Conservation (phyloP, 1,140 invertebrate species). For the Drosophila hydei region DNA sequence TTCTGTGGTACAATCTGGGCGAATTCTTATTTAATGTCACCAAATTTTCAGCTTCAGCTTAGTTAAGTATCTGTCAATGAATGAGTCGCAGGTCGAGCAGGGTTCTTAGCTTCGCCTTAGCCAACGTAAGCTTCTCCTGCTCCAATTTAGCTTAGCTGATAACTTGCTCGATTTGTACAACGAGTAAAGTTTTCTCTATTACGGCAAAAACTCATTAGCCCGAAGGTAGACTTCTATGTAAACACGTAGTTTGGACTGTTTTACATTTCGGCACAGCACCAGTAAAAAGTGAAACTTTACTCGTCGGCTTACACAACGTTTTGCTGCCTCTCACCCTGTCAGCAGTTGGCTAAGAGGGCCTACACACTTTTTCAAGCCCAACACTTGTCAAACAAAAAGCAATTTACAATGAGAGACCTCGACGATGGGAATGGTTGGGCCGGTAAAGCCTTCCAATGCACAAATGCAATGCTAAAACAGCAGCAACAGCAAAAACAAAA, state of each 20-base stretch:
- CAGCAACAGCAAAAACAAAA: constrained; percentile 12
- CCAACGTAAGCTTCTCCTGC: neutral
- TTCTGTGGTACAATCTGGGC: too few relatives aligned
- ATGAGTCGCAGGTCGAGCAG: neutral
- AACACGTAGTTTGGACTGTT: constrained; percentile 1
- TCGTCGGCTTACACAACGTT: neutral
- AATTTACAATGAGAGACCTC: constrained; percentile 48
- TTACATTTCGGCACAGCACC: neutral
- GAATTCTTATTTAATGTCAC: too few relatives aligned
- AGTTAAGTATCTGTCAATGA: neutral
- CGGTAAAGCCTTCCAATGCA: constrained; percentile 25
- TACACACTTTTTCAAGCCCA: constrained; percentile 20
- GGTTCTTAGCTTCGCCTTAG: too few relatives aligned
- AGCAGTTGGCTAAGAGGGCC: constrained; percentile 7
- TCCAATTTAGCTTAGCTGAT: neutral
- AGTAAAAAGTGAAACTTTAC: neutral
- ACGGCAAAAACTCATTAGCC: constrained; percentile 11
- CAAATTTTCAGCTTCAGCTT: too few relatives aligned
- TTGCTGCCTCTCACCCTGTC: neutral
- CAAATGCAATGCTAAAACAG: constrained; percentile 30
- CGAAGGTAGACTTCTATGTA: neutral
- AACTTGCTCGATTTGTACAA: neutral
- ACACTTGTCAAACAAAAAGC: constrained; percentile 45
- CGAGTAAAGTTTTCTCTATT: neutral
- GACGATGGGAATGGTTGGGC: neutral